Evolutionary conservation across 2,797 vertebrate species (phyloP), one percentile per base, ranked within the genome.

Genomic region (Epinephelus coioides): DNA sequence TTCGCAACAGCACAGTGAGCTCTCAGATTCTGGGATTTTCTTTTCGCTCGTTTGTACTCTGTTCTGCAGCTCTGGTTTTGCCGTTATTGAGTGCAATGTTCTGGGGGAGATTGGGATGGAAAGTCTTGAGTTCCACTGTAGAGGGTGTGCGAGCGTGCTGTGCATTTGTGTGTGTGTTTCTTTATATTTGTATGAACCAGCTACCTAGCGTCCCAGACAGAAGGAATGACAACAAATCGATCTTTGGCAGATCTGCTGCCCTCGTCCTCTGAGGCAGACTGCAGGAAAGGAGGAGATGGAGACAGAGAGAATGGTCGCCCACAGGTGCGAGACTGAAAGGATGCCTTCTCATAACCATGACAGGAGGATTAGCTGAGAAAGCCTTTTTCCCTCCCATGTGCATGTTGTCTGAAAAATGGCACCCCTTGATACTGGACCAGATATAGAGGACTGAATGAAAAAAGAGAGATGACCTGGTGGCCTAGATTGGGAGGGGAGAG

Each of bases 21-120:
- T 77, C 73, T 74, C 46, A 51, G 85, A 84, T 86, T 90, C 60
- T 15, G 85, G 86, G 88, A 88, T 90, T 91, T 89, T 85, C 77
- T 88, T 75, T 83, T 69, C 25, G 65, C 79, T 82, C 15, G 55
- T 88, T 88, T 86, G 81, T 84, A 57, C 75, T 65, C 79, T 65
- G 88, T 80, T 88, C 79, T 90, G 87, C 83, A 30, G 78, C 82
- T 70, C 74, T 84, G 89, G 63, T 72, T 91, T 83, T 86, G 84
- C 27, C 8, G 40, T 88, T 89, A 91, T 90, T 82, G 81, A 67
- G 78, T 84, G 72, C 79, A 81, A 71, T 81, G 74, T 91, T 89
- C 69, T 82, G 55, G 59, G 65, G 53, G 69, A 72, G 82, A 76
- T 15, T 72, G 82, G 53, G 69, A 67, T 67, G 71, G 73, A 79